These are phyloP conservation scores for Dryobota labecula DNA, from an alignment of 2,888 invertebrate species.

Conservation along the genomic window DNA sequence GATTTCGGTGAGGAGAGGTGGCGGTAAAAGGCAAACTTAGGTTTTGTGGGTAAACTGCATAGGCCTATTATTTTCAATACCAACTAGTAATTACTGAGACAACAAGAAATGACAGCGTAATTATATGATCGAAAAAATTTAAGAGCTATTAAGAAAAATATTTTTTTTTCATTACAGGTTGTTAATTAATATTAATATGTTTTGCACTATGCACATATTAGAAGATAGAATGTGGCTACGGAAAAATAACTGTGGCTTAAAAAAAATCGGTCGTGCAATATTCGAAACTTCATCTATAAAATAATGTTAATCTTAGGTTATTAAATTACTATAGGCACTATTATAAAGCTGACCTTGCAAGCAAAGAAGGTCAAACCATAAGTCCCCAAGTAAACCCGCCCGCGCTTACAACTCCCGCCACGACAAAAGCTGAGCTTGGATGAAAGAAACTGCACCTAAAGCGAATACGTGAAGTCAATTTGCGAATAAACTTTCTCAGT, in stretches of 20 bases:
- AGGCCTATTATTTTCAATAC: background rate
- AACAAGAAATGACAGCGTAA: background rate
- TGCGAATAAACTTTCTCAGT: conserved; percentile 88
- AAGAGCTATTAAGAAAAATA: background rate
- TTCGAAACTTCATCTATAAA: background rate
- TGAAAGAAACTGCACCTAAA: conserved; percentile 90
- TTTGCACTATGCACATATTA: background rate
- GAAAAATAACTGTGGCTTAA: background rate
- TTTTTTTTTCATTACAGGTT: too few species aligned
- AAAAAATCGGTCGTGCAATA: background rate
- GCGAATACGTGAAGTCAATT: conserved; percentile 90
- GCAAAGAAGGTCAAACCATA: background rate
- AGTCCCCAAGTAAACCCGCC: conserved; percentile 54
- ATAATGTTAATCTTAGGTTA: background rate
- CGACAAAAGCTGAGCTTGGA: conserved; percentile 78
- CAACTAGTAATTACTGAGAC: background rate
- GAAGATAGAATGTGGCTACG: background rate
- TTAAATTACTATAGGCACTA: background rate
- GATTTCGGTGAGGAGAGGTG: conserved; percentile 66
- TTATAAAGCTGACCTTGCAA: conserved; percentile 13
- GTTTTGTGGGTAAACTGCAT: background rate
- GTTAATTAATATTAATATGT: background rate
- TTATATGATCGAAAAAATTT: background rate
- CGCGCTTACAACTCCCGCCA: conserved; percentile 63
- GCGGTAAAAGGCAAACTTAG: conserved; percentile 58